phyloP scores from a whole-genome alignment of 2,888 invertebrate genomes.

The Oscheius onirici region DNA sequence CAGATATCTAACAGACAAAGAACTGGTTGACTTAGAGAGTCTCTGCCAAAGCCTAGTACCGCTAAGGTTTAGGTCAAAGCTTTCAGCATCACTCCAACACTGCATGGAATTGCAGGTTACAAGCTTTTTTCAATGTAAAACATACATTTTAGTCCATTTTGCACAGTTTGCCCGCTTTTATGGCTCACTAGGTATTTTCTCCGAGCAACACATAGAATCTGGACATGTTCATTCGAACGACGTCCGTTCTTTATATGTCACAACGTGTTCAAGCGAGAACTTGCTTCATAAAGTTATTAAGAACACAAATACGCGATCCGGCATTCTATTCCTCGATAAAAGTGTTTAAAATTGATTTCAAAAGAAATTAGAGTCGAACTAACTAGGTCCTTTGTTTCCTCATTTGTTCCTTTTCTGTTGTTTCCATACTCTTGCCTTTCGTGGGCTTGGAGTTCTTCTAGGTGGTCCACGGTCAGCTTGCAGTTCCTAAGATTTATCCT shows the following conservation, averaged over 20 bases:
- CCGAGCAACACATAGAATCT: not conserved
- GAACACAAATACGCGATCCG: not conserved
- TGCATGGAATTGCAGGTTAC: not conserved
- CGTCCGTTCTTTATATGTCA: not conserved
- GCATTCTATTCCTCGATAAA: too few species aligned
- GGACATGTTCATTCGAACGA: not conserved
- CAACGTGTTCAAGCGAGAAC: not conserved
- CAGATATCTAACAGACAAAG: not conserved
- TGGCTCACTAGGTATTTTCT: not conserved
- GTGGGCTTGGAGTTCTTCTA: too few species aligned
- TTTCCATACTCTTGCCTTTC: too few species aligned
- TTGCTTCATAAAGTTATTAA: not conserved
- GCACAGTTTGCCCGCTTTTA: not conserved
- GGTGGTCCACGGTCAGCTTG: too few species aligned
- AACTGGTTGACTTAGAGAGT: not conserved
- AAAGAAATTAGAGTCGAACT: too few species aligned
- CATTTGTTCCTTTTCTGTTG: too few species aligned
- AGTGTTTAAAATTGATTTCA: too few species aligned
- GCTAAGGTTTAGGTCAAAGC: not conserved
- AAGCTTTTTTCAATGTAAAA: not conserved
- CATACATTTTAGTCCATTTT: not conserved
- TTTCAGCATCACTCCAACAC: not conserved
- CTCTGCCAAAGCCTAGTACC: not conserved
- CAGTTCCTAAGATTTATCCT: too few species aligned
- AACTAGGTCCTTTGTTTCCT: too few species aligned